Evolutionary conservation across 2,113 vertebrate genomes (phyloP).

Genomic region (Candoia aspera): DNA sequence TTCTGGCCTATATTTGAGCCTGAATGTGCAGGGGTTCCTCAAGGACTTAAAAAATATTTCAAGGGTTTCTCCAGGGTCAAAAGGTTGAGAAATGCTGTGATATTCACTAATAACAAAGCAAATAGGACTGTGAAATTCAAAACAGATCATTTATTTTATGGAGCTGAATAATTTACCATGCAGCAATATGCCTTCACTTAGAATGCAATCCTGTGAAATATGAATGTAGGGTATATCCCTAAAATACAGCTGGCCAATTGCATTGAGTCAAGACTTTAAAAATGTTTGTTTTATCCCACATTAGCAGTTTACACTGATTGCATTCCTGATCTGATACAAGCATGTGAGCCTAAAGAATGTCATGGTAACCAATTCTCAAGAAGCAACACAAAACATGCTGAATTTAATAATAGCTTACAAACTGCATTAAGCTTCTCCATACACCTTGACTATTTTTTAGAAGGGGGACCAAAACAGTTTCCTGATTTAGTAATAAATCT

Average conservation of each 20-base stretch:
- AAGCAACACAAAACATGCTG: background rate
- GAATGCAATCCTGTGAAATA: conserved; percentile 16
- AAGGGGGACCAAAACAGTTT: background rate
- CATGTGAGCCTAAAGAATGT: background rate
- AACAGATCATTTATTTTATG: conserved; percentile 46
- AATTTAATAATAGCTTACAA: background rate
- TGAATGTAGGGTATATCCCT: conserved; percentile 14
- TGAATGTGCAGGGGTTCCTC: no score
- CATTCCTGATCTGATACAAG: conserved; percentile 10
- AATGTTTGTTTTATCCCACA: conserved; percentile 29
- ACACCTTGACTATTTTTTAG: background rate
- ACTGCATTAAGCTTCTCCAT: background rate
- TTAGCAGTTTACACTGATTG: background rate
- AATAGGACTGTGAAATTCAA: conserved; percentile 12
- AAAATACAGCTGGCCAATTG: background rate
- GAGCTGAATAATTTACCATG: conserved; percentile 49
- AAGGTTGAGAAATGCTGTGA: background rate
- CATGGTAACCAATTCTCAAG: conserved; percentile 6
- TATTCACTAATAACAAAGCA: conserved; percentile 16
- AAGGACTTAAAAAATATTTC: no score
- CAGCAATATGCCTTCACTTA: conserved; percentile 40
- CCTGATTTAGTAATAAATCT: background rate
- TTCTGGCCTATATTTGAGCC: no score
- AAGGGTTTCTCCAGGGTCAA: no score
- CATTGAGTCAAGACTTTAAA: conserved; percentile 12